Conservation (phyloP, 2,888 invertebrate species). For the Parnassius smintheus region DNA sequence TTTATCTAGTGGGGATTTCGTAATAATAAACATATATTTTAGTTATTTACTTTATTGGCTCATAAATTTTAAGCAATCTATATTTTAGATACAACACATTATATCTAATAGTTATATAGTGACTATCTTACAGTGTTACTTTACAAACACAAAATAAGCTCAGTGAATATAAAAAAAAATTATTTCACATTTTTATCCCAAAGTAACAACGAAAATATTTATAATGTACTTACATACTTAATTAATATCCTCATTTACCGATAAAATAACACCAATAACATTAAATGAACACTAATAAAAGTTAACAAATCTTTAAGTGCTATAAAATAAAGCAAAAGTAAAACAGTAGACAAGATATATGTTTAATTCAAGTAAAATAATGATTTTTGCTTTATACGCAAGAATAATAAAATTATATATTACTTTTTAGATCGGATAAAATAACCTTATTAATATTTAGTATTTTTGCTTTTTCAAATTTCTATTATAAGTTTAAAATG, state of each 20-base stretch:
- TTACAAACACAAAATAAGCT: constrained; percentile 61
- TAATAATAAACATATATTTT: constrained; percentile 50
- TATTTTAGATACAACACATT: constrained; percentile 40
- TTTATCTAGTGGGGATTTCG: too few relatives aligned
- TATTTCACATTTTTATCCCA: constrained; percentile 42
- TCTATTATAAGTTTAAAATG: too few relatives aligned
- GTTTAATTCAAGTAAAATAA: too few relatives aligned
- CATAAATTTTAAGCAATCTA: constrained; percentile 71
- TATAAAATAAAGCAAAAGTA: constrained; percentile 6
- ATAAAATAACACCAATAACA: constrained; percentile 19
- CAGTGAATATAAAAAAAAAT: constrained; percentile 69
- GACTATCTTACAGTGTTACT: constrained; percentile 68
- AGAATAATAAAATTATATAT: too few relatives aligned
- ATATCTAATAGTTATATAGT: constrained; percentile 61
- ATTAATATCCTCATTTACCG: constrained; percentile 9
- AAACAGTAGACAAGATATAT: constrained; percentile 9
- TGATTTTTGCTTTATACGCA: too few relatives aligned
- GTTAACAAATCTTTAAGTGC: constrained; percentile 20
- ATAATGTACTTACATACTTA: constrained; percentile 29
- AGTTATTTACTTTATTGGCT: constrained; percentile 62
- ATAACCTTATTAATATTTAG: too few relatives aligned
- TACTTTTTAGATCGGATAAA: too few relatives aligned
- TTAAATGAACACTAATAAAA: constrained; percentile 21
- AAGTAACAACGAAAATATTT: constrained; percentile 36
- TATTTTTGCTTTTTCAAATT: too few relatives aligned